A percentile compares a stretch with the other conserved stretches of the same genome.
Conservation (phyloP, 2,888 invertebrate species). For the Trissolcus brochymenae region DNA sequence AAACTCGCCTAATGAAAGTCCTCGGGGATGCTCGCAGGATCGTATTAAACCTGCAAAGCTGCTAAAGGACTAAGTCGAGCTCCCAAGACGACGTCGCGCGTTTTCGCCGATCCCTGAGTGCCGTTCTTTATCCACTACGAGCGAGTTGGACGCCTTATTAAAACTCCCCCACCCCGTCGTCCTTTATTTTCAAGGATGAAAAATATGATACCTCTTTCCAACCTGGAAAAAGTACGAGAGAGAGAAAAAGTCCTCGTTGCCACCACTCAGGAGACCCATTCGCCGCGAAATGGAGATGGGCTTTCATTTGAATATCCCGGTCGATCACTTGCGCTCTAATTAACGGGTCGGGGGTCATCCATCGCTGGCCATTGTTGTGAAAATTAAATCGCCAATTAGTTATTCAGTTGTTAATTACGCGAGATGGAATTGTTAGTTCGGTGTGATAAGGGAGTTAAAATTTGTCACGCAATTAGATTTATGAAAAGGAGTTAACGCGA, state of each 20-base stretch:
- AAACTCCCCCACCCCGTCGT: slow-evolving; percentile 45
- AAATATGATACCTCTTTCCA: no score
- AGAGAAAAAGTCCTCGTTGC: no score
- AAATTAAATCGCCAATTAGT: slow-evolving; percentile 14
- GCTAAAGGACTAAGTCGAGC: slow-evolving; percentile 65
- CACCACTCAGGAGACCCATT: no score
- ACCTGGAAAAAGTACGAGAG: no score
- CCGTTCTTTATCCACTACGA: slow-evolving; percentile 56
- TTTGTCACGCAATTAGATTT: slow-evolving; percentile 23
- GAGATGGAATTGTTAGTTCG: slow-evolving; percentile 8
- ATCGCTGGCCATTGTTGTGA: slow-evolving; percentile 2
- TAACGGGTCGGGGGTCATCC: no score
- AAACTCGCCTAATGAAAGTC: slow-evolving; percentile 75
- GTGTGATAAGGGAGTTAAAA: slow-evolving; percentile 13
- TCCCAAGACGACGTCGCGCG: slow-evolving; percentile 57
- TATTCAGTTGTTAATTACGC: slow-evolving; percentile 10
- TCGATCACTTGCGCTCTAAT: not conserved
- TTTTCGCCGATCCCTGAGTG: slow-evolving; percentile 51
- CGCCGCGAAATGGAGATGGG: no score
- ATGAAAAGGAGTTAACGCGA: slow-evolving; percentile 9
- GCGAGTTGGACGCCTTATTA: slow-evolving; percentile 54
- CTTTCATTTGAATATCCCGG: no score
- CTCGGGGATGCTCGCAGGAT: slow-evolving; percentile 71
- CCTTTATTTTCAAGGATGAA: slow-evolving; percentile 18
- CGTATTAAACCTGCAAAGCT: slow-evolving; percentile 72